These are phyloP conservation scores for Drosophila nr. medialis DNA, from an alignment of 2,888 invertebrate genomes.

Conservation along the genomic window DNA sequence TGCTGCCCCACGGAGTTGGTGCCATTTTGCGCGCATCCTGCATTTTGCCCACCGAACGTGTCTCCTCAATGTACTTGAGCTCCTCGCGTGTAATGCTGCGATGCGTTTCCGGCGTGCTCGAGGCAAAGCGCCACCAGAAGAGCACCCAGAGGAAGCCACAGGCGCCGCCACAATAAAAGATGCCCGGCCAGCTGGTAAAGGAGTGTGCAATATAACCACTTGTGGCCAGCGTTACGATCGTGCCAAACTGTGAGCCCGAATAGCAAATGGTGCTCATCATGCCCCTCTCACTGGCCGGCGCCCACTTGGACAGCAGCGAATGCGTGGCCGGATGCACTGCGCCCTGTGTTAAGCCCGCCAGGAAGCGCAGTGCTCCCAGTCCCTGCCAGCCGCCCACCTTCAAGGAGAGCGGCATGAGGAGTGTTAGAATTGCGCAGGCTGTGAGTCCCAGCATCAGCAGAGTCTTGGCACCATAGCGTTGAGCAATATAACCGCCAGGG, in stretches of 20 bases:
- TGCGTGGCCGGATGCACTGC: slow-evolving; percentile 89
- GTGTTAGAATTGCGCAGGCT: slow-evolving; percentile 88
- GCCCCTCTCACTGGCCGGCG: slow-evolving; percentile 89
- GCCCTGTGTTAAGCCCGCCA: slow-evolving; percentile 89
- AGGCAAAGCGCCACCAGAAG: slow-evolving; percentile 87
- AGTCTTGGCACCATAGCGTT: slow-evolving; percentile 89
- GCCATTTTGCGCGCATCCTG: slow-evolving; percentile 64
- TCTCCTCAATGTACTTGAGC: slow-evolving; percentile 88
- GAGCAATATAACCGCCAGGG: slow-evolving; percentile 89
- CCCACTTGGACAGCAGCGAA: slow-evolving; percentile 89
- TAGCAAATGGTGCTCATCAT: slow-evolving; percentile 88
- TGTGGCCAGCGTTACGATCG: slow-evolving; percentile 89
- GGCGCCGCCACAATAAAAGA: slow-evolving; percentile 90
- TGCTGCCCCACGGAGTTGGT: slow-evolving; percentile 90
- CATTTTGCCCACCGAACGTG: slow-evolving; percentile 83
- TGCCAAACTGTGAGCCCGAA: slow-evolving; percentile 92
- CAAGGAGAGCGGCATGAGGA: slow-evolving; percentile 89
- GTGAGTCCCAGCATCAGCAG: slow-evolving; percentile 86
- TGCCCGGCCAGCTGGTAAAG: slow-evolving; percentile 90
- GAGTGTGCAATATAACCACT: slow-evolving; percentile 90
- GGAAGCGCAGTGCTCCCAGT: slow-evolving; percentile 86
- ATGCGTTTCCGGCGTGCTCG: slow-evolving; percentile 88
- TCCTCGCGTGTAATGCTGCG: slow-evolving; percentile 88
- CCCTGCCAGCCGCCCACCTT: slow-evolving; percentile 87
- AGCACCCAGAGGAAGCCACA: slow-evolving; percentile 88